Percentiles rank a stretch among this genome's conserved stretches.
These are phyloP conservation scores for Chelmon rostratus DNA, from an alignment of 2,797 vertebrate species.

Conservation along the genomic window DNA sequence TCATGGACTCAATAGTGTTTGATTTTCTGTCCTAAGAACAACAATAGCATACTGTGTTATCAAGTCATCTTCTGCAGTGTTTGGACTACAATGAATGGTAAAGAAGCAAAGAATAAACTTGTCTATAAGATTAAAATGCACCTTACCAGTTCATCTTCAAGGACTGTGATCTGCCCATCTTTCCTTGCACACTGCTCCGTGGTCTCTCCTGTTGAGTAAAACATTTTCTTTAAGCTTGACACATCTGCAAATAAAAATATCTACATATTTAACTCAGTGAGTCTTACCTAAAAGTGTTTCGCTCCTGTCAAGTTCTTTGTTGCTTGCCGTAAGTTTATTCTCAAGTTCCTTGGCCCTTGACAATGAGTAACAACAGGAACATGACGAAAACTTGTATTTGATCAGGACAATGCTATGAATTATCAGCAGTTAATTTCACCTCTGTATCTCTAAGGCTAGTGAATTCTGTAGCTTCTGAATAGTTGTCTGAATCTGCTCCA, in stretches of 20 bases:
- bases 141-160: constrained; percentile 87
- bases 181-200: constrained; percentile 82
- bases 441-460: constrained; percentile 84
- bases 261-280: neutral
- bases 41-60: neutral
- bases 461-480: constrained; percentile 82
- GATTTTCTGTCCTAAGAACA: constrained; percentile 73
- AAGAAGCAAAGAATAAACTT: constrained; percentile 8
- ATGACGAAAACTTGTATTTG: neutral
- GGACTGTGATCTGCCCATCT: constrained; percentile 86
- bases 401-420: neutral
- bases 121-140: constrained; percentile 1
- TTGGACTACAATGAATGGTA: neutral
- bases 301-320: constrained; percentile 84
- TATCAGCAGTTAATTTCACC: constrained; percentile 76
- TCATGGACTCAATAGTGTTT: constrained; percentile 70
- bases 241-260: constrained; percentile 7
- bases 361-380: constrained; percentile 53
- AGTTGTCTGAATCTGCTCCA: constrained; percentile 82
- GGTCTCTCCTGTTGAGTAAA: constrained; percentile 84
- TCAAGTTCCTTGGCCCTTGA: constrained; percentile 85
- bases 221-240: constrained; percentile 34
- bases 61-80: neutral
- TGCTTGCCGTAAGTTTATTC: constrained; percentile 75
- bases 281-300: constrained; percentile 86